These are phyloP conservation scores for Dendrolimus houi DNA, from an alignment of 2,888 invertebrate genomes.

Conservation along the genomic window DNA sequence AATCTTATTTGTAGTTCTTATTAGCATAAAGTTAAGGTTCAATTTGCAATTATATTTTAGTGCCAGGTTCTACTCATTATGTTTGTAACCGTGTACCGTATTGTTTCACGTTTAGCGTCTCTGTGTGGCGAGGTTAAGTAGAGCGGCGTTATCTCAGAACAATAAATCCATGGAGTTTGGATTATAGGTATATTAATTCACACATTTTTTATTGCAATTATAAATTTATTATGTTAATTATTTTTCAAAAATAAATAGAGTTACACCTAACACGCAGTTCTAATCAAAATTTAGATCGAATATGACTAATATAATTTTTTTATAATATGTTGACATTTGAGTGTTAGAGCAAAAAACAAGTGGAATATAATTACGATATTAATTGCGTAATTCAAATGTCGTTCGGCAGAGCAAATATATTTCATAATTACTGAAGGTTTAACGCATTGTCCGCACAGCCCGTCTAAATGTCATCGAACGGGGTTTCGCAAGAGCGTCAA, in stretches of 20 bases:
- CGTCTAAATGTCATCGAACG: constrained; percentile 74
- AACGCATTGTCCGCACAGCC: constrained; percentile 61
- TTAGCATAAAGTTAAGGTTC: constrained; percentile 20
- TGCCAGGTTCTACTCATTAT: constrained; percentile 38
- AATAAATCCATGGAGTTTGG: constrained; percentile 65
- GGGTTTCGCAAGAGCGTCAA: constrained; percentile 71
- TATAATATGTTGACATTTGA: background rate
- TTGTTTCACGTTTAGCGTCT: constrained; percentile 74
- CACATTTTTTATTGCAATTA: constrained; percentile 9
- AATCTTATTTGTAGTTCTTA: constrained; percentile 21
- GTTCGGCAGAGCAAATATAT: constrained; percentile 33
- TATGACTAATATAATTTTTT: background rate
- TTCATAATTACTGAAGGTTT: constrained; percentile 63
- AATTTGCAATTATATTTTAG: constrained; percentile 17
- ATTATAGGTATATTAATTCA: constrained; percentile 36
- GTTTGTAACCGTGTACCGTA: constrained; percentile 69
- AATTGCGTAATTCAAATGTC: constrained; percentile 20
- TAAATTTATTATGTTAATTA: too few species aligned
- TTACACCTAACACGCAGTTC: background rate
- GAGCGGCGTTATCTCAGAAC: constrained; percentile 74
- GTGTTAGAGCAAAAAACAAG: background rate
- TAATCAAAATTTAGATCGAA: background rate
- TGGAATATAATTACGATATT: background rate
- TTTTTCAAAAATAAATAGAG: background rate
- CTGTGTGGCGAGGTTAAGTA: constrained; percentile 75